Evolutionary conservation across 2,888 invertebrate genomes (phyloP).

Genomic region (Incurvaria masculella): DNA sequence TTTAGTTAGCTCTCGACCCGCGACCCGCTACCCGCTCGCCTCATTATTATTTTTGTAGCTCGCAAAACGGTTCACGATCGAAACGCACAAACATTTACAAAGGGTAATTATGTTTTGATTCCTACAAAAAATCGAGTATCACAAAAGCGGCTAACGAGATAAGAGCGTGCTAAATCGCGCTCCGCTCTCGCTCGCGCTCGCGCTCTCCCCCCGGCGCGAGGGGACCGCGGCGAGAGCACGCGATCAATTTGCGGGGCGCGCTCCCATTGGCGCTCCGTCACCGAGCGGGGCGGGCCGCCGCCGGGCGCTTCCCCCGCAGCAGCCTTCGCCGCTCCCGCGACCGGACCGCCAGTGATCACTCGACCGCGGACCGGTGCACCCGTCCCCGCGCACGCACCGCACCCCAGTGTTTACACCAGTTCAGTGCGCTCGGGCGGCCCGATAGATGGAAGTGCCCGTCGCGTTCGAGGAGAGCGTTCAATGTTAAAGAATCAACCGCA

Average conservation of each 20-base stretch:
- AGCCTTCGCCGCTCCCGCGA: conserved; percentile 19
- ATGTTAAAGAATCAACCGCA: conserved; percentile 61
- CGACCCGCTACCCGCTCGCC: conserved; percentile 40
- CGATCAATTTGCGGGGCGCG: conserved; percentile 43
- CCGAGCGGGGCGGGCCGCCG: conserved; percentile 25
- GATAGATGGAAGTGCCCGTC: conserved; percentile 37
- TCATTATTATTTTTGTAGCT: conserved; percentile 55
- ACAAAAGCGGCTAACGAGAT: conserved; percentile 58
- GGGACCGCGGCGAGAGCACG: conserved; percentile 22
- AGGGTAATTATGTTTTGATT: conserved; percentile 59
- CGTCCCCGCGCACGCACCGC: conserved; percentile 41
- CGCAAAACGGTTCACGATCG: conserved; percentile 53
- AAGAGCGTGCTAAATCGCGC: conserved; percentile 54
- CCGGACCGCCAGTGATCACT: conserved; percentile 41
- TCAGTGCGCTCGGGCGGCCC: background rate
- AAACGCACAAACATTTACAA: conserved; percentile 55
- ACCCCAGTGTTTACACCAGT: conserved; percentile 25
- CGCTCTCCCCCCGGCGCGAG: conserved; percentile 5
- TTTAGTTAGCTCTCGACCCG: no score
- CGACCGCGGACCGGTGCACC: conserved; percentile 53
- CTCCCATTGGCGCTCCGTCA: conserved; percentile 50
- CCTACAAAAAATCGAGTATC: conserved; percentile 53
- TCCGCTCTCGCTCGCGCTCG: conserved; percentile 1
- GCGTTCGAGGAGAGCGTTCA: conserved; percentile 32
- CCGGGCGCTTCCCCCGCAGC: conserved; percentile 15